Conservation (phyloP, 2,888 invertebrate species). For the Torymus tubicola region DNA sequence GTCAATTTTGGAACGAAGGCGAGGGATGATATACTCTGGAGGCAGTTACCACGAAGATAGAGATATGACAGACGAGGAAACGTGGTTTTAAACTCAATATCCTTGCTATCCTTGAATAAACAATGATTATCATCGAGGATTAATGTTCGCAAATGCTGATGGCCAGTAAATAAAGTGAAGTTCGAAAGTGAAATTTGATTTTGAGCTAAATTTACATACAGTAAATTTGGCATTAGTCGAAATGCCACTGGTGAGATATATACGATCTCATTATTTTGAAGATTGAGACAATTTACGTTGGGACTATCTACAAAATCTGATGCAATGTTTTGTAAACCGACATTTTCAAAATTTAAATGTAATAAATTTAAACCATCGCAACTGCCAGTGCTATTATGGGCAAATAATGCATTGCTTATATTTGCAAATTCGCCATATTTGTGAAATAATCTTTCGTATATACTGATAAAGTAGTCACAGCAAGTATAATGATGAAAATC, state of each 20-base stretch:
- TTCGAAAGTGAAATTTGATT: constrained; percentile 64
- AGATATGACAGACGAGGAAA: constrained; percentile 63
- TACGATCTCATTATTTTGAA: constrained; percentile 63
- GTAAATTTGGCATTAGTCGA: constrained; percentile 62
- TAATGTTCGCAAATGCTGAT: constrained; percentile 60
- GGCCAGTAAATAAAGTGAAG: constrained; percentile 61
- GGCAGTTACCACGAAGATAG: constrained; percentile 62
- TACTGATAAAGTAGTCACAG: no score
- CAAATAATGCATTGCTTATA: no score
- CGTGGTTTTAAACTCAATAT: constrained; percentile 55
- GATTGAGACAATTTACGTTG: constrained; percentile 63
- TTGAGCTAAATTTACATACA: constrained; percentile 65
- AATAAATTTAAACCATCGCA: neutral
- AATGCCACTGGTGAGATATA: constrained; percentile 60
- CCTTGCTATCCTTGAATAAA: constrained; percentile 6
- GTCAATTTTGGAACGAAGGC: constrained; percentile 62
- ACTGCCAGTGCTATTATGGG: no score
- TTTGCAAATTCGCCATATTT: no score
- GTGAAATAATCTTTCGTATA: no score
- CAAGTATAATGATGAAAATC: no score
- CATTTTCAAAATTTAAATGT: constrained; percentile 23
- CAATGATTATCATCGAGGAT: constrained; percentile 63
- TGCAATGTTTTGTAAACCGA: constrained; percentile 22
- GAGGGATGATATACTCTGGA: constrained; percentile 58
- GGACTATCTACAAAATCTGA: constrained; percentile 61